phyloP scores from a whole-genome alignment of 2,888 invertebrate species.

The Pammene fasciana region DNA sequence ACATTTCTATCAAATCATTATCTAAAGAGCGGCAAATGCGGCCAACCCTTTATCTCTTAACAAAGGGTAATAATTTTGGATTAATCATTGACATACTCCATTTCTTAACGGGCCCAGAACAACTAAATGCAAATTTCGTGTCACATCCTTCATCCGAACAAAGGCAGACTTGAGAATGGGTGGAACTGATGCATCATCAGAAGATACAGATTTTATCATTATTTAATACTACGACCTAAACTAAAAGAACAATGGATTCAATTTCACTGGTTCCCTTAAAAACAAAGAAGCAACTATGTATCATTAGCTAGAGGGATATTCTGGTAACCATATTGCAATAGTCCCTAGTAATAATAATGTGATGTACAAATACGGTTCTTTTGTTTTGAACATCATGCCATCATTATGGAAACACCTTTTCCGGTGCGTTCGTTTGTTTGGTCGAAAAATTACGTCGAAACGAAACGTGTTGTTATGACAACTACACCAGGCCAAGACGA shows the following conservation, averaged over 20 bases:
- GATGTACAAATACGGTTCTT: conserved; percentile 26
- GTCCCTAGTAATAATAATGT: conserved; percentile 16
- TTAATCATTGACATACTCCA: conserved; percentile 33
- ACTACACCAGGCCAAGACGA: conserved; percentile 37
- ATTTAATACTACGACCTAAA: conserved; percentile 16
- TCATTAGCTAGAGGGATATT: conserved; percentile 18
- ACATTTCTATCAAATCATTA: no score
- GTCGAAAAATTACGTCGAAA: conserved; percentile 38
- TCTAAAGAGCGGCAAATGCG: not conserved
- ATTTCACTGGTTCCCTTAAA: conserved; percentile 32
- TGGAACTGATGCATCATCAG: conserved; percentile 38
- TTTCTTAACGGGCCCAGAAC: conserved; percentile 33
- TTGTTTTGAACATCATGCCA: conserved; percentile 29
- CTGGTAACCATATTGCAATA: conserved; percentile 21
- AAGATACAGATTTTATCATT: conserved; percentile 35
- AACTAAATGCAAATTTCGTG: conserved; percentile 38
- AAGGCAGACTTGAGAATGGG: conserved; percentile 33
- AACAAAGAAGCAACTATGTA: conserved; percentile 32
- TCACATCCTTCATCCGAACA: conserved; percentile 37
- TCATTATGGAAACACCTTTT: conserved; percentile 38
- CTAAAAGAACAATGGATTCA: conserved; percentile 38
- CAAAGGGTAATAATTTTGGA: conserved; percentile 38
- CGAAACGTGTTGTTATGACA: conserved; percentile 41
- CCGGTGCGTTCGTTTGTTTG: conserved; percentile 38
- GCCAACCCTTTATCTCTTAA: conserved; percentile 24